Conservation (phyloP, 2,113 vertebrate genomes). For the Ceyx margarethae region DNA sequence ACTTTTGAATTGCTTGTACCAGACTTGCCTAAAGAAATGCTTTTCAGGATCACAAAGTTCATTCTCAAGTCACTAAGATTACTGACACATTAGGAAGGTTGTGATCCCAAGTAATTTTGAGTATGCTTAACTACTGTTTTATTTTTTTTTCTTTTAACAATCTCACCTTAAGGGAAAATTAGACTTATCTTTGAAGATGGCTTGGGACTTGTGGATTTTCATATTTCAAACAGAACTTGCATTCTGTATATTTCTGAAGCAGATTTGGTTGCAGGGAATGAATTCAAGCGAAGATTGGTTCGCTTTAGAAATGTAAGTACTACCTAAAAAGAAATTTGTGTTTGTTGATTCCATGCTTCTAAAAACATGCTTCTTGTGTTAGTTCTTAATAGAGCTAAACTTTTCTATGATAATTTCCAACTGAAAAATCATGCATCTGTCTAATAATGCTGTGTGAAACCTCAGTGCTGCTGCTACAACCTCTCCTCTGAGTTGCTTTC, state of each 20-base stretch:
- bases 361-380: neutral
- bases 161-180: constrained; percentile 76
- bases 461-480: neutral
- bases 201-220: constrained; percentile 85
- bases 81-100: neutral
- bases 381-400: neutral
- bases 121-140: neutral
- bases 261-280: constrained; percentile 84
- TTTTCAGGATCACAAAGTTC: neutral
- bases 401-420: neutral
- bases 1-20: neutral
- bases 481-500: neutral
- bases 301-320: constrained; percentile 88
- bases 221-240: constrained; percentile 82
- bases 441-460: neutral
- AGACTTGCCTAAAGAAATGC: neutral
- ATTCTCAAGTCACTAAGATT: neutral
- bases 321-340: neutral
- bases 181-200: constrained; percentile 83
- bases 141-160: neutral
- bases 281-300: constrained; percentile 87
- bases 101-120: neutral
- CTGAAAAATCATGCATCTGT: neutral
- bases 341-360: neutral
- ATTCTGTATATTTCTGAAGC: constrained; percentile 89